Conservation (phyloP, 2,797 vertebrate genomes). For the Phaenicophaeus curvirostris region DNA sequence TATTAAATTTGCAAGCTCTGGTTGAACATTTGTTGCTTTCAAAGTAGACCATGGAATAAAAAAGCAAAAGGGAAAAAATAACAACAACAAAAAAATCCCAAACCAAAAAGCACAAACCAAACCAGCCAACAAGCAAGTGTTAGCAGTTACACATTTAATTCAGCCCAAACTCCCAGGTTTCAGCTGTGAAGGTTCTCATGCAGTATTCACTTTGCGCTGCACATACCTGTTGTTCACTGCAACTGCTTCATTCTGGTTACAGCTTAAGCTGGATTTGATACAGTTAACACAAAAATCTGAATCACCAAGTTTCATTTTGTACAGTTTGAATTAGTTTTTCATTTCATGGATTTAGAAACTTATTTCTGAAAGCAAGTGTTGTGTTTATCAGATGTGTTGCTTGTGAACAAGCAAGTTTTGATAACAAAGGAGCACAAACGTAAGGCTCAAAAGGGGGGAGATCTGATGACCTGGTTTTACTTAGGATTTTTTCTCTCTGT, state of each 20-base stretch:
- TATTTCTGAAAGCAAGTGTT: neutral
- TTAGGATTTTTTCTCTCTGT: neutral
- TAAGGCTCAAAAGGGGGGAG: neutral
- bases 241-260: neutral
- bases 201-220: rapidly evolving
- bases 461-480: conserved; percentile 23
- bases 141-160: neutral
- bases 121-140: neutral
- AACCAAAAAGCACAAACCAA: neutral
- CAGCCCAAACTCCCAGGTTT: neutral
- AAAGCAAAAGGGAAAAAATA: neutral
- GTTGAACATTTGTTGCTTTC: neutral
- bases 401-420: neutral
- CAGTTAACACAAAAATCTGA: neutral
- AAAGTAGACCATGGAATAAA: neutral
- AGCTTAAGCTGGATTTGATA: neutral
- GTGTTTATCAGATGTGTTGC: neutral
- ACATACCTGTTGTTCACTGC: neutral
- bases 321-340: neutral
- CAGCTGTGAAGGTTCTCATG: neutral
- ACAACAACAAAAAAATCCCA: neutral
- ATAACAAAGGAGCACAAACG: neutral
- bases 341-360: neutral
- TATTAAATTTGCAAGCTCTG: neutral
- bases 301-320: neutral